Evolutionary conservation across 2,797 vertebrate species (phyloP), one percentile per base, ranked within the genome.

Genomic region (Neostethus bicornis): DNA sequence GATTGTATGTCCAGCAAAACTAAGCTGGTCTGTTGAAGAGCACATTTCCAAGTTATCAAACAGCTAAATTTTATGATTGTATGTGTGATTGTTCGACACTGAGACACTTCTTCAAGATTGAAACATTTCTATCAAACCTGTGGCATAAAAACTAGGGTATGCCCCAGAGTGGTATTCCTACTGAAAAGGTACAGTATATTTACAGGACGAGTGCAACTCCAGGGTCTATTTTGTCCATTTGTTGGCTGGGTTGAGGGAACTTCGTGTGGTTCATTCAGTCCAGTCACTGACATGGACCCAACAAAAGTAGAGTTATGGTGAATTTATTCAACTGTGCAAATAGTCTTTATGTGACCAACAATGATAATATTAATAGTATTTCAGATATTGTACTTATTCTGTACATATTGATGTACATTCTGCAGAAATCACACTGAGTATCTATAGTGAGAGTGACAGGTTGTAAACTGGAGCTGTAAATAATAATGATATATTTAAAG

Each of bases 321-420:
- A 66, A 79, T 89, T 83, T 80, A 81, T 85, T 84, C 80, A 62
- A 61, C 48, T 69, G 85, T 91, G 85, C 76, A 83, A 74, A 81
- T 83, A 89, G 80, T 90, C 82, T 87, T 75, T 73, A 77, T 85
- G 87, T 91, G 87, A 89, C 70, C 79, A 87, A 80, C 58, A 70
- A 83, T 87, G 87, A 84, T 77, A 91, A 88, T 88, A 90, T 90
- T 90, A 90, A 85, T 89, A 90, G 87, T 91, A 88, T 89, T 87
- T 89, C 87, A 85, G 79, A 83, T 4, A 11, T 75, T 88, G 74
- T 86, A 86, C 89, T 82, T 87, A 89, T 72, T 62, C 82, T 92
- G 91, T 91, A 92, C 76, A 91, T 85, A 87, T 91, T 14, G 84
- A 86, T 92, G 90, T 92, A 91, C 75, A 93, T 92, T 90, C 81